Conservation (phyloP, 1,140 invertebrate species). For the Patella vulgata region DNA sequence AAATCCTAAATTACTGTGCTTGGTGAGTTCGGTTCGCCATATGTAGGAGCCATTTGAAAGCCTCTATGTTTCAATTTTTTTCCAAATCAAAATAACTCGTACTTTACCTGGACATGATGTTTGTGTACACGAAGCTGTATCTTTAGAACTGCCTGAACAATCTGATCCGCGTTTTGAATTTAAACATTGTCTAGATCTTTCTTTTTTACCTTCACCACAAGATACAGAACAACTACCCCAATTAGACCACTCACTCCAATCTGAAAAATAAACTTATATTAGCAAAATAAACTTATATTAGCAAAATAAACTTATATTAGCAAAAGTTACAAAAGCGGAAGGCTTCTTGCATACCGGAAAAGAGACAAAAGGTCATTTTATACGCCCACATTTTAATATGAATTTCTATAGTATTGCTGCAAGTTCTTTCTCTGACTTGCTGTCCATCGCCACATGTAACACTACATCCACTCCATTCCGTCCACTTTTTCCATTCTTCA, state of each 20-base stretch:
- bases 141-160: not conserved
- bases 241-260: not conserved
- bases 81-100: no score
- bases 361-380: no score
- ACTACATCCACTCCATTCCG: conserved; percentile 1
- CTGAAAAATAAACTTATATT: no score
- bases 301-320: not conserved
- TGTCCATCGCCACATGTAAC: conserved; percentile 1
- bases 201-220: not conserved
- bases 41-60: no score
- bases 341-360: no score
- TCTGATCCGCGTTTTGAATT: not conserved
- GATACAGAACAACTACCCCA: not conserved
- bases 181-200: not conserved
- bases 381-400: no score
- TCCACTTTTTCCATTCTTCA: conserved; percentile 1
- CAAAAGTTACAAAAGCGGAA: no score
- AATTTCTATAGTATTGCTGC: not conserved
- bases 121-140: not conserved
- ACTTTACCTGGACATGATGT: not conserved
- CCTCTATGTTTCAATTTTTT: no score
- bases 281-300: no score
- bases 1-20: no score
- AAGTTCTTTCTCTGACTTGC: not conserved
- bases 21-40: no score